phyloP scores from a whole-genome alignment of 2,888 invertebrate species.

The Dynastes tityus region DNA sequence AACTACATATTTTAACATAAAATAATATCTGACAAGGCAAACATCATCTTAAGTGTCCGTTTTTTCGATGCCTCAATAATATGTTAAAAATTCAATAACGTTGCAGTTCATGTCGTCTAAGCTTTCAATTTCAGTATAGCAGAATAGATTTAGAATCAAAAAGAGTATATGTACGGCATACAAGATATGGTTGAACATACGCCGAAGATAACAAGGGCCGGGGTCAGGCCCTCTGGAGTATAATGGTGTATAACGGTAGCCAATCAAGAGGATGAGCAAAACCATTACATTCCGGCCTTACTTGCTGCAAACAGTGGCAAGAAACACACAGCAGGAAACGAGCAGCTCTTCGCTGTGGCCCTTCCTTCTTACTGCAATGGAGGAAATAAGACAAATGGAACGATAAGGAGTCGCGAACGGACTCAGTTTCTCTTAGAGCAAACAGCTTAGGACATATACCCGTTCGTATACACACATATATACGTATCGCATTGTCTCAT shows the following conservation, averaged over 20 bases:
- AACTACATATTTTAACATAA: too few relatives aligned
- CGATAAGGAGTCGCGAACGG: slow-evolving; percentile 62
- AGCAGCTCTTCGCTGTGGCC: slow-evolving; percentile 52
- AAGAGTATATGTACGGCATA: too few relatives aligned
- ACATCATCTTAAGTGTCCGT: too few relatives aligned
- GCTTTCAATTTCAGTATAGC: too few relatives aligned
- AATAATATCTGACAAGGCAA: too few relatives aligned
- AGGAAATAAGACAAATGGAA: slow-evolving; percentile 67
- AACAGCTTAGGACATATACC: slow-evolving; percentile 26
- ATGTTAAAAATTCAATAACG: too few relatives aligned
- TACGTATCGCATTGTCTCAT: slow-evolving; percentile 68
- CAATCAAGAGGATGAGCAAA: slow-evolving; percentile 63
- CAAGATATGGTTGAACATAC: neutral
- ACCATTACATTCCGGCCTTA: slow-evolving; percentile 59
- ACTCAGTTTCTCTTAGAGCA: slow-evolving; percentile 56
- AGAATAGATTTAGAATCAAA: too few relatives aligned
- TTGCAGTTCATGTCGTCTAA: too few relatives aligned
- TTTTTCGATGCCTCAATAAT: too few relatives aligned
- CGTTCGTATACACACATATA: slow-evolving; percentile 49
- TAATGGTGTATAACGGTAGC: slow-evolving; percentile 58
- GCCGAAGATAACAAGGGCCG: neutral
- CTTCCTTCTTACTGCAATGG: slow-evolving; percentile 49
- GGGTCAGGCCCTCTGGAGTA: slow-evolving; percentile 72
- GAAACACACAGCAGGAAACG: slow-evolving; percentile 61
- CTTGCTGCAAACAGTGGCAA: slow-evolving; percentile 58